Conservation (phyloP, 2,888 invertebrate genomes). For the Rhaphigaster nebulosa region DNA sequence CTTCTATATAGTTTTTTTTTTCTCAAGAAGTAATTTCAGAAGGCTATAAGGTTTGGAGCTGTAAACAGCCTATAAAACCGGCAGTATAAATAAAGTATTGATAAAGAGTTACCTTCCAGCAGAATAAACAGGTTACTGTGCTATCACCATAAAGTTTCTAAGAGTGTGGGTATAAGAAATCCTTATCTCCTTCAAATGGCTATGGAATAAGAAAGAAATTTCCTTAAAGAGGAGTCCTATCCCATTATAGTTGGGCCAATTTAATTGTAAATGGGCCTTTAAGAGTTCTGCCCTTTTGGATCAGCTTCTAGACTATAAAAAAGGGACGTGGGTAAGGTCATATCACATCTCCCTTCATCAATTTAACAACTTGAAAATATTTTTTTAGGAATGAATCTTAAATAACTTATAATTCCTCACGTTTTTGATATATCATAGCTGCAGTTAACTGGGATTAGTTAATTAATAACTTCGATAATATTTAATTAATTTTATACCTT, state of each 20-base stretch:
- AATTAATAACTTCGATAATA: no score
- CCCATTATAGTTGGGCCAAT: neutral
- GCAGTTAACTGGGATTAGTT: no score
- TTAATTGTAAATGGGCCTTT: neutral
- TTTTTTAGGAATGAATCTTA: neutral
- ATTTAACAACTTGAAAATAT: neutral
- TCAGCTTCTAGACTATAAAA: neutral
- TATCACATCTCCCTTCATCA: neutral
- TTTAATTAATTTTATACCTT: no score
- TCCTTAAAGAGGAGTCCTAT: neutral
- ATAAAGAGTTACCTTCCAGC: neutral
- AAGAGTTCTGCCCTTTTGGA: neutral
- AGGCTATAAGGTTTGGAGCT: neutral
- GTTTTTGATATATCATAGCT: no score
- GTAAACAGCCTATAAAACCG: neutral
- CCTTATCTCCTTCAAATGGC: neutral
- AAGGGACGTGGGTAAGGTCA: neutral
- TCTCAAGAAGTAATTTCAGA: neutral
- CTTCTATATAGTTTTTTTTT: neutral
- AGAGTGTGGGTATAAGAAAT: neutral
- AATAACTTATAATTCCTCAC: no score
- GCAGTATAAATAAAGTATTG: slow-evolving; percentile 13
- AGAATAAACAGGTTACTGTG: neutral
- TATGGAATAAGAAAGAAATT: neutral
- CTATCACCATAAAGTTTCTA: neutral